Evolutionary conservation across 2,888 invertebrate genomes (phyloP), one percentile per base, ranked within the genome.

Genomic region (Diplazon laetatorius): DNA sequence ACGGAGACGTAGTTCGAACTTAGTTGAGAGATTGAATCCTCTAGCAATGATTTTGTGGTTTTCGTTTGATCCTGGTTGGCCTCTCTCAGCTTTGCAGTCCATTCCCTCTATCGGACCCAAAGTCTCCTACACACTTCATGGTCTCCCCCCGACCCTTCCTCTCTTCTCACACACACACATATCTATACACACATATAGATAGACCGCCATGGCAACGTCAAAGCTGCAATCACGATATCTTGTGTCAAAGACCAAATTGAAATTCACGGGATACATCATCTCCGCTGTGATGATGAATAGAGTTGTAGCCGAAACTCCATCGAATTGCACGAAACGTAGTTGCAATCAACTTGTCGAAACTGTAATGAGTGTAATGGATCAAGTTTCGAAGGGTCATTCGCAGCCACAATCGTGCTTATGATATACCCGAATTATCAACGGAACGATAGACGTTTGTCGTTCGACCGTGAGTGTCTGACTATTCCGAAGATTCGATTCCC

Each of bases 231-330:
- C 48, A 48, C 66, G 16, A 22, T 66, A 66, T 52, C 22, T 52
- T 39, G 50, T 22, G 39, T 42, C 66, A 52, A 66, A 66, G 39
- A 66, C 52, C 16, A 52, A 66, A 66, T 52, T 50, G 52, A 37
- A 59, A 66, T 66, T 52, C 52, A 25, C 39, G 39, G 14, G 63
- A 37, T 65, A 2, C 57, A n/a, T 42, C 50, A 20, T 14, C 66
- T n/a, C 52, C 22, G 50, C 37, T 50, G n/a, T 30, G 66, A 50
- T 39, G 22, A 66, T 39, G 66, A 66, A 50, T 66, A 37, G 37
- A 2, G 22, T 39, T 35, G 35, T 22, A 66, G 14, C 14, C 14
- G 42, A 9, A 59, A 37, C 59, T 59, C 16, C 20, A 59, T 59
- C 20, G 20, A 59, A 39, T 59, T 59, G n/a, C 20, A 39, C 37